Percentiles rank a stretch among this genome's conserved stretches.
phyloP scores from a whole-genome alignment of 2,888 invertebrate species.

The Iphiclides podalirius region DNA sequence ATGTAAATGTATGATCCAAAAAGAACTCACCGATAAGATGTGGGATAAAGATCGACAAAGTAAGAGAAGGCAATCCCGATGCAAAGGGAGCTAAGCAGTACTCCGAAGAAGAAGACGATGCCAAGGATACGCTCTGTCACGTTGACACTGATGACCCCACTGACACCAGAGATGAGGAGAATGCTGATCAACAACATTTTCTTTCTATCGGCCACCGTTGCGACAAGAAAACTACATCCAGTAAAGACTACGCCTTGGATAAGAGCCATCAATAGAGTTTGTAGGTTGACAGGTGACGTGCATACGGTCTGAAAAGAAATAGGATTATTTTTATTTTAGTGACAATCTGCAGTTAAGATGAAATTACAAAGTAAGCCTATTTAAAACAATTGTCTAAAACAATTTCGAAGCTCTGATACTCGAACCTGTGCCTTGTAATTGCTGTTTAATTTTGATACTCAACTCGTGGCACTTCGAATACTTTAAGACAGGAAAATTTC shows the following conservation, averaged over 20 bases:
- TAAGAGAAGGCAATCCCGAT: conserved; percentile 46
- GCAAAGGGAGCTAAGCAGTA: conserved; percentile 37
- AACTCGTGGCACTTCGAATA: no score
- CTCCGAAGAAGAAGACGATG: conserved; percentile 42
- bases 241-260: conserved; percentile 38
- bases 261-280: conserved; percentile 31
- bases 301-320: conserved; percentile 28
- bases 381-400: no score
- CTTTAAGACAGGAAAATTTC: no score
- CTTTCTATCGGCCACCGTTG: conserved; percentile 39
- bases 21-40: conserved; percentile 47
- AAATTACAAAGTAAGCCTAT: no score
- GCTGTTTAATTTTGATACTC: no score
- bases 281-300: background rate
- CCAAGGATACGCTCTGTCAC: conserved; percentile 36
- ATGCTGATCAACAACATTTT: conserved; percentile 37
- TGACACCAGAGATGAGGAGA: conserved; percentile 31
- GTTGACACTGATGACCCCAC: conserved; percentile 34
- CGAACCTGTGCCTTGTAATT: no score
- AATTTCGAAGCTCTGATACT: no score
- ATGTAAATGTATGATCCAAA: no score
- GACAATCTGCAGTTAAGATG: no score
- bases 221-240: conserved; percentile 36
- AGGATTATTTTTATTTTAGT: background rate
- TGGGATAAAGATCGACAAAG: conserved; percentile 50